These are phyloP conservation scores for Andinoacara biseriatus DNA, from an alignment of 2,113 vertebrate genomes.

Conservation along the genomic window DNA sequence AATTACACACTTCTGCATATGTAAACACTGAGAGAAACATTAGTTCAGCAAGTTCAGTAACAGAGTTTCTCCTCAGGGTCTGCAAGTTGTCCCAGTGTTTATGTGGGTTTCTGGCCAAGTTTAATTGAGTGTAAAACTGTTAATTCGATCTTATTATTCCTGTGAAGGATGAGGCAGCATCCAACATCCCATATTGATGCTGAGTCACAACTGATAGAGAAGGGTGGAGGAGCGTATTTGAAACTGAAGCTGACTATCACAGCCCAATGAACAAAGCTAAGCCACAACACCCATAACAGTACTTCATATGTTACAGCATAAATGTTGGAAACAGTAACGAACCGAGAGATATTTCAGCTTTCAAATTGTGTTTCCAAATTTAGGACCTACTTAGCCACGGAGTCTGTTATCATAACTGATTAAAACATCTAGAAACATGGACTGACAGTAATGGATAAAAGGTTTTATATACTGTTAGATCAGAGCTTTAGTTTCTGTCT, in stretches of 20 bases:
- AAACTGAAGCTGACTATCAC: not conserved
- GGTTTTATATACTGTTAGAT: not conserved
- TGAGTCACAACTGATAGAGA: not conserved
- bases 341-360: not conserved
- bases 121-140: not conserved
- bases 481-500: not conserved
- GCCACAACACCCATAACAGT: not conserved
- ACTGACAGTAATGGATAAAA: not conserved
- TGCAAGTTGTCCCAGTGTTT: not conserved
- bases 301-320: not conserved
- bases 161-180: not conserved
- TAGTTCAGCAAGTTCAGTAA: constrained; percentile 9
- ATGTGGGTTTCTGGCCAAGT: not conserved
- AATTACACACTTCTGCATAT: constrained; percentile 21
- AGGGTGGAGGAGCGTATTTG: not conserved
- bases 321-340: not conserved
- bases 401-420: not conserved
- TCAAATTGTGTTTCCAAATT: not conserved
- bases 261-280: not conserved
- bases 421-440: not conserved
- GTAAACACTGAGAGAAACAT: constrained; percentile 28
- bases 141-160: not conserved
- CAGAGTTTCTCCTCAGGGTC: not conserved
- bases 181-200: not conserved
- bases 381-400: not conserved